phyloP scores from a whole-genome alignment of 53 echinoderm and acorn worm species.

The Echinarachnius parma region DNA sequence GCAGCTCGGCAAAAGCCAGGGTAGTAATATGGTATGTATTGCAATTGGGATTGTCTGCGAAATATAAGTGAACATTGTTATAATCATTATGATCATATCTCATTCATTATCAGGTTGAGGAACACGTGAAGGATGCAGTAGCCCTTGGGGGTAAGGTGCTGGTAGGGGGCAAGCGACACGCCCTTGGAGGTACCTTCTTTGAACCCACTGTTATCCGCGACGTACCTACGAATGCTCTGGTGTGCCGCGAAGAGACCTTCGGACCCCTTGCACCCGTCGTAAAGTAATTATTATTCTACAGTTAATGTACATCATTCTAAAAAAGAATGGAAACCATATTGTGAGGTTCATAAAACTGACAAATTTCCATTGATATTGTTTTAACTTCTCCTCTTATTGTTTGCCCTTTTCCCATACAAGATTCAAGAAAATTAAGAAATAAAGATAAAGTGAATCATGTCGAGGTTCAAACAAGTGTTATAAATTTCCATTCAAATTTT shows the following conservation, averaged over 20 bases:
- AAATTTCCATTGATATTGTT: too few relatives aligned
- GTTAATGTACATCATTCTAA: not conserved
- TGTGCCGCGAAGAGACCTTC: conserved; percentile 88
- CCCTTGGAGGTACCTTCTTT: conserved; percentile 68
- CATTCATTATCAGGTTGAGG: conserved; percentile 61
- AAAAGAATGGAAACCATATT: too few relatives aligned
- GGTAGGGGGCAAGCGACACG: conserved; percentile 74
- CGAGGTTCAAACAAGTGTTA: too few relatives aligned
- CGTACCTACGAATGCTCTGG: conserved; percentile 69
- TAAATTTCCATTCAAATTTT: too few relatives aligned
- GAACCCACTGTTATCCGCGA: conserved; percentile 82
- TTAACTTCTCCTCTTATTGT: too few relatives aligned
- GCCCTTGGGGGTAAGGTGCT: conserved; percentile 72
- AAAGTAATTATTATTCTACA: conserved; percentile 54
- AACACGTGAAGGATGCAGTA: conserved; percentile 78
- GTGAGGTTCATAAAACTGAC: too few relatives aligned
- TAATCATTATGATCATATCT: not conserved
- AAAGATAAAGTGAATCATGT: too few relatives aligned
- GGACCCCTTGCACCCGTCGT: conserved; percentile 88
- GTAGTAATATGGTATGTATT: too few relatives aligned
- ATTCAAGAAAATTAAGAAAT: too few relatives aligned
- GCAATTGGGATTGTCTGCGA: too few relatives aligned
- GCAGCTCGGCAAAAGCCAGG: too few relatives aligned
- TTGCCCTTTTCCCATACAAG: too few relatives aligned
- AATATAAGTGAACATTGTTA: not conserved